A percentile compares a stretch with the other conserved stretches of the same genome.
Conservation (phyloP, 2,113 vertebrate species). For the Zosterops pallidus region DNA sequence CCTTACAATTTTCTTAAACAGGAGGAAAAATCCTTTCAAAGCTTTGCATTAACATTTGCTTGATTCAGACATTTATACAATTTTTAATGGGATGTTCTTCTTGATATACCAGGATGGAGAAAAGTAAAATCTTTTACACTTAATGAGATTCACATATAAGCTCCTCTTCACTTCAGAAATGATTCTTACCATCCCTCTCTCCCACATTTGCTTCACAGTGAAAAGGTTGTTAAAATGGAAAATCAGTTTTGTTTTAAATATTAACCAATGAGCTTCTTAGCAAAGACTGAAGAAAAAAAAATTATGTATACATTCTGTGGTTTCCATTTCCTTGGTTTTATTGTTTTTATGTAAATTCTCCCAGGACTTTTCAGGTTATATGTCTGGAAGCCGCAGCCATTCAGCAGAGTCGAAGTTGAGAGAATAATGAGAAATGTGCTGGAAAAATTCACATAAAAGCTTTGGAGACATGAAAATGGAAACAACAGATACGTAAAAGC, state of each 20-base stretch:
- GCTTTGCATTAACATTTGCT: neutral
- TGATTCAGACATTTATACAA: constrained; percentile 1
- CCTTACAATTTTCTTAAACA: neutral
- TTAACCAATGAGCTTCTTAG: constrained; percentile 36
- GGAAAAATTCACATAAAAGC: constrained; percentile 80
- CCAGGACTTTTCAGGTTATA: constrained; percentile 77
- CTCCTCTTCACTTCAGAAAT: constrained; percentile 53
- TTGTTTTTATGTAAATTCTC: constrained; percentile 77
- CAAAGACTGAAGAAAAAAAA: constrained; percentile 56
- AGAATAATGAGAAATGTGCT: constrained; percentile 81
- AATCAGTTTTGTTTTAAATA: constrained; percentile 59
- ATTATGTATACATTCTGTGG: constrained; percentile 59
- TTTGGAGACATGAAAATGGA: constrained; percentile 78
- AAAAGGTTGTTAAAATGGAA: constrained; percentile 66
- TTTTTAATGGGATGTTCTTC: constrained; percentile 23
- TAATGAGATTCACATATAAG: constrained; percentile 70
- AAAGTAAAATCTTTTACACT: constrained; percentile 32
- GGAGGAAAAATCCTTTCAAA: neutral
- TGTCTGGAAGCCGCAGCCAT: constrained; percentile 77
- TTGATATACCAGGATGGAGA: constrained; percentile 27
- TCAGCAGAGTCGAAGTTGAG: constrained; percentile 66
- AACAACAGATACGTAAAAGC: constrained; percentile 77
- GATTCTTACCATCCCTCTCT: constrained; percentile 28
- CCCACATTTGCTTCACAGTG: constrained; percentile 33
- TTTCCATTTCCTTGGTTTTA: constrained; percentile 75